These are phyloP conservation scores for Apamea anceps DNA, from an alignment of 2,888 invertebrate genomes.

Conservation along the genomic window DNA sequence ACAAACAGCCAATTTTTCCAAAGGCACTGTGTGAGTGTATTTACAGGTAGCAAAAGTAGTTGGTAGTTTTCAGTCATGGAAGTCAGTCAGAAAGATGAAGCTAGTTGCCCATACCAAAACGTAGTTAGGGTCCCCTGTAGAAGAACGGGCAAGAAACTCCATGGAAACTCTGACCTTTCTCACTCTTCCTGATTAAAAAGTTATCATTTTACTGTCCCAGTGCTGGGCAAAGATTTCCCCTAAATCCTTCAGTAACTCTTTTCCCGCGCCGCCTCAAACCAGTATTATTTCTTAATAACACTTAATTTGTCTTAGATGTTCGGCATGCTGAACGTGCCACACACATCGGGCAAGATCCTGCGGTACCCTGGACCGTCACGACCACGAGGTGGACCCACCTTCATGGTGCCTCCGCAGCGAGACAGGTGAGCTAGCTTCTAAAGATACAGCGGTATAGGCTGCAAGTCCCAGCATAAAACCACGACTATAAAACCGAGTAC, in stretches of 20 bases:
- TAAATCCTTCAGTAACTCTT: background rate
- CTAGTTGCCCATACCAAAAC: background rate
- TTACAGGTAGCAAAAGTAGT: background rate
- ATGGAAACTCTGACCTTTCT: too few species aligned
- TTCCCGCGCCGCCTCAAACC: background rate
- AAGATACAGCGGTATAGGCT: background rate
- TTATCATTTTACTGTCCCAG: background rate
- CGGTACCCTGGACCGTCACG: constrained; percentile 86
- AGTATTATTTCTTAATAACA: background rate
- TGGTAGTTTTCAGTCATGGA: background rate
- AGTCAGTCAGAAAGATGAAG: background rate
- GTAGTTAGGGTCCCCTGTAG: background rate
- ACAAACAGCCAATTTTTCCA: background rate
- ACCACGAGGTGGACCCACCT: constrained; percentile 77
- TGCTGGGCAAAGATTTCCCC: background rate
- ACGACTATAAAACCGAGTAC: background rate
- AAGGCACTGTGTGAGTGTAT: too few species aligned
- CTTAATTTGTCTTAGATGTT: constrained; percentile 79
- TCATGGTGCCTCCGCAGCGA: constrained; percentile 87
- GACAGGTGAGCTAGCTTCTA: constrained; percentile 76
- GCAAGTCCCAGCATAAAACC: background rate
- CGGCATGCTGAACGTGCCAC: constrained; percentile 85
- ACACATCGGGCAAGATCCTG: constrained; percentile 85
- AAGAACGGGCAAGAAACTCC: background rate
- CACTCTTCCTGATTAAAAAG: background rate